Evolutionary conservation across 1,140 invertebrate genomes (phyloP), one percentile per base, ranked within the genome.

Genomic region (Phthorimaea operculella): DNA sequence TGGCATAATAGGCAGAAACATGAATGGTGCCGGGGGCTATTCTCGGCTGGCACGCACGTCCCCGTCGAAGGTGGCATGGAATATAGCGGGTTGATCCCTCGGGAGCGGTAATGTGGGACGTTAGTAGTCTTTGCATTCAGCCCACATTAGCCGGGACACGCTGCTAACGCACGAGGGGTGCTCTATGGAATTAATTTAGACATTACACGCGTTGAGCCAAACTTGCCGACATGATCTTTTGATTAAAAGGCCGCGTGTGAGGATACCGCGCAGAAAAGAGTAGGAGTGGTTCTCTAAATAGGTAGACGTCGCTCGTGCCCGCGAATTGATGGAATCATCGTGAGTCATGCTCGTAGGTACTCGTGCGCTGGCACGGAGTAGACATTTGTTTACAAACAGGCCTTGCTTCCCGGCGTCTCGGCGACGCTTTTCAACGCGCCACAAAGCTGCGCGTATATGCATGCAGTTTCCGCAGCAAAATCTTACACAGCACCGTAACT

Each of bases 111-210:
- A 72, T 68, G 66, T 68, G 64, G 62, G 67, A 66, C 70, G 72
- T 66, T 71, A 64, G 66, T 67, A 74, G 70, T 70, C 70, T 75
- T 70, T 68, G 63, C 64, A 70, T 72, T 73, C 72, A 64, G 66
- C 63, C 59, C 63, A 65, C 76, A 77, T 81, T 79, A 74, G 63
- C 67, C 50, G 55, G 67, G 62, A 64, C 62, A 64, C 62, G 64
- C 53, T 54, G 58, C 55, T 48, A 59, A 66, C 64, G 63, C 60
- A 57, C 57, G 57, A 52, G 55, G 59, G 59, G 48, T 42, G 52
- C 36, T 51, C 34, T 60, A 51, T 33, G 51, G 54, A 62, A 60
- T 65, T 65, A 66, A 67, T 63, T 58, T 61, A 52, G 51, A 52
- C 54, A 59, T 61, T 62, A 60, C 56, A 57, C 52, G 18, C 12